Base-by-base conservation (phyloP, 2,113 vertebrate species). In the Tachuris rubrigastra region DNA sequence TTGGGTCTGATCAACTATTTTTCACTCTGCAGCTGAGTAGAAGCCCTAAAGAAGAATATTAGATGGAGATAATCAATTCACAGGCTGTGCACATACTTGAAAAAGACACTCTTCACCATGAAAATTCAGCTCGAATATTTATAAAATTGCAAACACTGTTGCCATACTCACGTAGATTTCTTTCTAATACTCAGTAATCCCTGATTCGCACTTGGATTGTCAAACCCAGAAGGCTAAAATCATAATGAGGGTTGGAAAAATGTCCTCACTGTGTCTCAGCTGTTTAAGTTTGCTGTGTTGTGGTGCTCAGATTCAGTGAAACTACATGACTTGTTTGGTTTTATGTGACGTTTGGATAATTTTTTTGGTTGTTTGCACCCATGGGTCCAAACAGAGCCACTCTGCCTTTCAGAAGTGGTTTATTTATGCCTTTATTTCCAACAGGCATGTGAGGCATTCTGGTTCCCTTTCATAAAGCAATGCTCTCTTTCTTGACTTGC, bases 151-250 rank as follows among this genome's bases (percentile, higher is more conserved):
- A 86, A 85, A 84, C 12, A 8, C 81, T 62, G 82, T 41, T 92
- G 84, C 83, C 79, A 91, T 95, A 89, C 88, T 85, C 50, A 92
- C 91, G 67, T 21, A 87, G 81, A 76, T 94, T 95, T 97, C 50
- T 31, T 66, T 86, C 58, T 94, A 92, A 88, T 85, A 23, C 81
- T 90, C 75, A 41, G 65, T 90, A 96, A 96, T 91, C 78, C 68
- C 44, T 58, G 62, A 56, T 71, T 95, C 94, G 85, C 72, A 56
- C 72, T 79, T 8, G 16, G 82, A 60, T 33, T 84, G 77, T 91
- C 58, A 89, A 84, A 95, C 30, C 17, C 58, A 78, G 73, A 37
- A 59, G 85, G 55, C 19, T 60, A 72, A 92, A 94, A 92, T 16
- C 42, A 22, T 9, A 35, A 8, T 58, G 74, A 95, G 30, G 42